phyloP scores from a whole-genome alignment of 2,888 invertebrate genomes.

The Machimus rusticus region DNA sequence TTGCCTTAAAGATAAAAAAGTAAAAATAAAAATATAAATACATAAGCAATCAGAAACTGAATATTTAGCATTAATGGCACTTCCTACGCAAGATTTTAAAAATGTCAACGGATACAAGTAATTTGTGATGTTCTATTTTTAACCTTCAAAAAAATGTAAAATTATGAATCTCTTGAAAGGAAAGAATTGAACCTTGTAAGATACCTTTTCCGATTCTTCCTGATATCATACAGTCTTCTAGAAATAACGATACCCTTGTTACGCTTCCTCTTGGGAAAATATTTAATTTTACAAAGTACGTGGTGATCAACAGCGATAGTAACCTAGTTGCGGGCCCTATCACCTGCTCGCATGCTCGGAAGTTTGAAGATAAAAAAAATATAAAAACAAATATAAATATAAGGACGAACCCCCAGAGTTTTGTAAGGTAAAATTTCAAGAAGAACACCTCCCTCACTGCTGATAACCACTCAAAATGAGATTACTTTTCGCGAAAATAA shows the following conservation, averaged over 20 bases:
- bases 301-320: neutral
- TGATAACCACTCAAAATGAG: neutral
- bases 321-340: neutral
- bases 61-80: neutral
- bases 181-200: neutral
- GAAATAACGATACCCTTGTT: neutral
- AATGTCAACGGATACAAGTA: neutral
- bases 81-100: neutral
- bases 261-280: neutral
- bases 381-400: neutral
- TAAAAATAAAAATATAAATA: too few relatives aligned
- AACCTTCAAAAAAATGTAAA: neutral
- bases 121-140: neutral
- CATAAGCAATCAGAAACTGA: too few relatives aligned
- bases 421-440: neutral
- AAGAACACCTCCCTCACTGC: neutral
- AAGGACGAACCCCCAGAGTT: neutral
- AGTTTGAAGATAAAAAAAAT: neutral
- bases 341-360: neutral
- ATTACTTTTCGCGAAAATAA: conserved; percentile 12
- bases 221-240: neutral
- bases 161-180: neutral
- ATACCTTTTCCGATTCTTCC: neutral
- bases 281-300: neutral
- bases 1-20: too few relatives aligned